Base-by-base conservation (phyloP, 2,888 invertebrate species). In the Eupsilia transversa region DNA sequence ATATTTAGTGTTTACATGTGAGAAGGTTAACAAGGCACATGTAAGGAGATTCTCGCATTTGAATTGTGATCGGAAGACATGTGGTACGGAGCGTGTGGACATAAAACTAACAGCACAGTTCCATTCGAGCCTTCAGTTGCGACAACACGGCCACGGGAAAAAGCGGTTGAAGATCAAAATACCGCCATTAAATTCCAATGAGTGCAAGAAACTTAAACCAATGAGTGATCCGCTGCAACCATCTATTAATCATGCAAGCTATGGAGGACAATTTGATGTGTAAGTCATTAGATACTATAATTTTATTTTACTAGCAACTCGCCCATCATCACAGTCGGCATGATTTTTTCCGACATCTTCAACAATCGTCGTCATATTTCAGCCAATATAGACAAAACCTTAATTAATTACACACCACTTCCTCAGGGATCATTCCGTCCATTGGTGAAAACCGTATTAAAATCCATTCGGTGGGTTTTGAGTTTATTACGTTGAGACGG, bases 181-280 rank as follows among this genome's bases (percentile, higher is more conserved):
- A 87, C 88, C 91, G 46, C 75, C 91, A 75, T 77, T 89, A 27
- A 89, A 87, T 74, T 83, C 90, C 61, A 89, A 93, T 91, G 92
- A 87, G 64, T 83, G 84, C 81, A 89, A 87, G 67, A 86, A 76
- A 88, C 69, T 73, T 69, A 90, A 88, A 64, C 90, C 89, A 94
- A 95, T 96, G 95, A 94, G 92, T 93, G 93, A 94, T 68, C 87
- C 92, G 78, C 79, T 87, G 80, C 89, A 92, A 77, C 94, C 95
- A 23, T 91, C 91, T 56, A 57, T 88, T 67, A 88, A 90, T 65
- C 91, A 94, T 88, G 90, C 89, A 72, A 92, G 92, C 79, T 92
- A 89, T 86, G 94, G 94, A 70, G 94, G 94, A 78, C 86, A 89
- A 60, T 94, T 94, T 91, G 82, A 92, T 46, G 89, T 94, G 96